phyloP scores from a whole-genome alignment of 2,113 vertebrate species.

The Aplodontia rufa region DNA sequence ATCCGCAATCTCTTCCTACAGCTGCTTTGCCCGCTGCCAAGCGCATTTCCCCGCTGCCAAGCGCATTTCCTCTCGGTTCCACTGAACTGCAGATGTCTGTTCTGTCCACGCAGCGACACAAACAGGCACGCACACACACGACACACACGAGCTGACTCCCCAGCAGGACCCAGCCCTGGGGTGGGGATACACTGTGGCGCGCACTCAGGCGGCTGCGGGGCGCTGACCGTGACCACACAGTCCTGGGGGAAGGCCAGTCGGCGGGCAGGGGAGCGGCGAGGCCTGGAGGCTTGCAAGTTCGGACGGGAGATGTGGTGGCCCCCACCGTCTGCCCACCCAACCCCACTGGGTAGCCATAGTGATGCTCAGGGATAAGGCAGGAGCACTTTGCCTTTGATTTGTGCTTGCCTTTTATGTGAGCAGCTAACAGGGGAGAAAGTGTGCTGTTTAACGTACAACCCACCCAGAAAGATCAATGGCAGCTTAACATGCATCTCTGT shows the following conservation, averaged over 20 bases:
- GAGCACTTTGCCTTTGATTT: constrained; percentile 62
- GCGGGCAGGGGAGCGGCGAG: neutral
- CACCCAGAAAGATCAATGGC: constrained; percentile 75
- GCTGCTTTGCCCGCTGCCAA: neutral
- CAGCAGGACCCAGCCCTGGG: neutral
- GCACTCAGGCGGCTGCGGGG: neutral
- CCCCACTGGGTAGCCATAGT: constrained; percentile 36
- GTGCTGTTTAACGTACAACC: constrained; percentile 49
- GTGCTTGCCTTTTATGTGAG: constrained; percentile 54
- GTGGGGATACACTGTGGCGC: neutral
- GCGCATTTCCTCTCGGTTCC: neutral
- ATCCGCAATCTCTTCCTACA: neutral
- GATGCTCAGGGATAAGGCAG: constrained; percentile 34
- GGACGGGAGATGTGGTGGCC: neutral
- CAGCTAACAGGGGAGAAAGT: constrained; percentile 41
- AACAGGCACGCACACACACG: rapidly evolving
- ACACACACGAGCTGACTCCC: neutral
- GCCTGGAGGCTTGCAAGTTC: neutral
- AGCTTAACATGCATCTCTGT: constrained; percentile 74
- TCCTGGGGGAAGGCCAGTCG: neutral
- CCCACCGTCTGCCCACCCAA: neutral
- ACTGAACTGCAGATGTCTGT: neutral
- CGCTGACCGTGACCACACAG: neutral
- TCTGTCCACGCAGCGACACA: neutral
- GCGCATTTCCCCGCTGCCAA: neutral